Evolutionary conservation across 2,113 vertebrate species (phyloP), one percentile per base, ranked within the genome.

Genomic region (Mus spicilegus): DNA sequence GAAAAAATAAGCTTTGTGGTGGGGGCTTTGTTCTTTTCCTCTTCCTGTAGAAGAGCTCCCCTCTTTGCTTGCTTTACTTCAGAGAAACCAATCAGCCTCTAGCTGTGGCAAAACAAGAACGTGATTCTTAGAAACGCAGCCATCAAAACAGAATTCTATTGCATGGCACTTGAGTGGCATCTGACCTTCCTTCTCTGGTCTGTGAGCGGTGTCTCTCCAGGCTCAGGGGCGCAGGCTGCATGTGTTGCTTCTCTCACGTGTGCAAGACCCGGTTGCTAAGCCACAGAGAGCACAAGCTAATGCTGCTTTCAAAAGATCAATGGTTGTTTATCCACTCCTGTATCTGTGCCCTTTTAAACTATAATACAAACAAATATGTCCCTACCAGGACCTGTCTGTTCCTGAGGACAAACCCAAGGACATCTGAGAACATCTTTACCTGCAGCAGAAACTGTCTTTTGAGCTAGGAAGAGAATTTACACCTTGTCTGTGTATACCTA

Each of bases 211-310:
- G 20, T 76, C 56, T 75, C 70, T 87, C 36, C 56, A 46, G 0
- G 33, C 81, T 77, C 85, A 1, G 1, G 46, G 54, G 65, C 73
- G 46, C 75, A 20, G 75, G n/a, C 7, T 93, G 73, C 96, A 94
- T 33, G 96, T 96, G 96, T 78, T 24, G 13, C 4, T 49, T 84
- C 30, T 49, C 11, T 30, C 96, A 93, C 94, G 0, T 30, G 89
- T 69, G 70, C 76, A 10, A 63, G 76, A 51, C 56, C 96, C 87
- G 56, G 97, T 97, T 98, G 97, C 98, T 97, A 97, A 96, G 97
- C 61, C 69, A 46, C 96, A 65, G 96, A 96, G 89, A 88, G 51
- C 90, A 96, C 12, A 28, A 28, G 0, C 70, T 77, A 56, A 76
- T 89, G 67, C 95, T 58, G 88, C 87, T 97, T 97, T 89, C 96